Base-by-base conservation (phyloP, 2,797 vertebrate genomes). In the Coracias cyanogaster region DNA sequence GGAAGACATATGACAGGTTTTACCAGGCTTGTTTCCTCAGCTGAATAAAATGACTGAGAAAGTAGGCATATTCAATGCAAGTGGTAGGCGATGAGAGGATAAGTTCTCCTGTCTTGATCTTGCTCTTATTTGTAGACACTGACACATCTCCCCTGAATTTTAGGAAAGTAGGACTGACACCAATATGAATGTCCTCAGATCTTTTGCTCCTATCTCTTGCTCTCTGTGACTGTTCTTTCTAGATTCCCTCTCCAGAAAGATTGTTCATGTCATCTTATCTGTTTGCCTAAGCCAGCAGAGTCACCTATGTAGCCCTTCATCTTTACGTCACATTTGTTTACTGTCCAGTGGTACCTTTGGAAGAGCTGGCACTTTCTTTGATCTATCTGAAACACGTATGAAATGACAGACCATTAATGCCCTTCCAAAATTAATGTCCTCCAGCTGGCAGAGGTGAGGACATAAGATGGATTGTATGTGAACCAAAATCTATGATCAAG, bases 41-140 rank as follows among this genome's bases (percentile, higher is more conserved):
- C 88, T 96, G 95, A 97, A 96, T 89, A 89, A 97, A 96, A 70
- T 61, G 76, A 92, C 57, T 64, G 83, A 96, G 91, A 80, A 97
- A 77, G 82, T 29, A 89, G 90, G 80, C 70, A 81, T 71, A 84
- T 88, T 39, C 69, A 90, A 62, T 35, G 22, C 62, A 87, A 69
- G 60, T 1, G 1, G 64, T 54, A 90, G 39, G 33, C 54, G 88
- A 39, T 43, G 48, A 86, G 62, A 11, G 22, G 43, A 6, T 43
- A 71, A 82, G 35, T 77, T 67, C 37, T 85, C 15, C 46, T 12
- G 52, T 69, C 83, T 82, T 77, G 45, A 74, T 87, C 67, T 66
- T 43, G 22, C 45, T 79, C 20, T 83, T 88, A 82, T 69, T 90
- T 89, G 73, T 62, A 90, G 57, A 80, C 3, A 3, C 52, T 74